phyloP scores from a whole-genome alignment of 2,113 vertebrate genomes.

The Cyrtonyx montezumae region DNA sequence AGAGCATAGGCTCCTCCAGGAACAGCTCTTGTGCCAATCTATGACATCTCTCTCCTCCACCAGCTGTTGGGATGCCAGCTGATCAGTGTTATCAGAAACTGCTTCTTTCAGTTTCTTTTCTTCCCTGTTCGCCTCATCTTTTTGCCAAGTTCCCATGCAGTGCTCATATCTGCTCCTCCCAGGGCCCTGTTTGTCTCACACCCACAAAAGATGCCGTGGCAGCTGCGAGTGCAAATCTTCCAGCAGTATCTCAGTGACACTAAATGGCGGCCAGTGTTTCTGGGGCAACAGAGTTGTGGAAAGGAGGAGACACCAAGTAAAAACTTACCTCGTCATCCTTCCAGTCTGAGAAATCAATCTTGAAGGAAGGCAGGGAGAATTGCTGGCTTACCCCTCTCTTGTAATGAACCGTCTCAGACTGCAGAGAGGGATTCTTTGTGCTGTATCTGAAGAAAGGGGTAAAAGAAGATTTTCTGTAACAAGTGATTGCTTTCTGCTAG shows the following conservation, averaged over 20 bases:
- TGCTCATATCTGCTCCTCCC: background rate
- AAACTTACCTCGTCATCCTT: constrained; percentile 94
- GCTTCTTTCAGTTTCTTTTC: background rate
- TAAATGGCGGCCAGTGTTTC: background rate
- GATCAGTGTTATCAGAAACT: background rate
- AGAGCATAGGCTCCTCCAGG: background rate
- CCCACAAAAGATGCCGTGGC: background rate
- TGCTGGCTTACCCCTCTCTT: constrained; percentile 97
- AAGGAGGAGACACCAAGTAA: background rate
- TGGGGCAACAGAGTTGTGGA: background rate
- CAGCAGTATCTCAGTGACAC: background rate
- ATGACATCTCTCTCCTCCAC: background rate
- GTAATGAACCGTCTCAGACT: constrained; percentile 94
- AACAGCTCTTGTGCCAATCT: background rate
- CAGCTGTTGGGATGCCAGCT: background rate
- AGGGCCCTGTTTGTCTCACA: background rate
- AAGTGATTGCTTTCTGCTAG: accelerated
- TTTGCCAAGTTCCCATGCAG: background rate
- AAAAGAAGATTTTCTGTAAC: background rate
- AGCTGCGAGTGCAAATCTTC: background rate
- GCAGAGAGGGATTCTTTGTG: constrained; percentile 87
- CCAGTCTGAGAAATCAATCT: constrained; percentile 95
- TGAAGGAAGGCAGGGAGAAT: constrained; percentile 96
- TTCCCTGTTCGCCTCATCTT: background rate
- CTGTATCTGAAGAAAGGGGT: constrained; percentile 84